Percentiles rank a stretch among this genome's conserved stretches.
Evolutionary conservation across 2,113 vertebrate species (phyloP).

Genomic region (Mormyrus iriodes): DNA sequence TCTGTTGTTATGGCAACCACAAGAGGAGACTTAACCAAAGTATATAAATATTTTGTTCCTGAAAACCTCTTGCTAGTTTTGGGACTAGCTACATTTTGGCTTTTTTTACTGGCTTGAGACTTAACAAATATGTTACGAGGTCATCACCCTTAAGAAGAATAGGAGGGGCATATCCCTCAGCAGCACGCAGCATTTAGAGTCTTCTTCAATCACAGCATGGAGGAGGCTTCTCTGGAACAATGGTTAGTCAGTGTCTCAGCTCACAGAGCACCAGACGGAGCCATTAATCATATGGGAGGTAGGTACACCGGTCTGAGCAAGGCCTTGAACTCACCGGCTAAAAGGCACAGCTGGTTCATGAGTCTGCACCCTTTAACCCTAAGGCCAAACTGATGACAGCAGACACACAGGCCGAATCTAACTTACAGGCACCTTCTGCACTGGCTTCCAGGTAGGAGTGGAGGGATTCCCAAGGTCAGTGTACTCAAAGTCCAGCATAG

Average conservation of each 20-base stretch:
- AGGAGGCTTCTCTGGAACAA: background rate
- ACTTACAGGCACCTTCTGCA: constrained; percentile 76
- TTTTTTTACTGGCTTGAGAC: background rate
- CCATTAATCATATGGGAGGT: background rate
- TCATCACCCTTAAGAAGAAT: background rate
- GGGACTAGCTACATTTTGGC: background rate
- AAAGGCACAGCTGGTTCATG: background rate
- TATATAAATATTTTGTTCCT: background rate
- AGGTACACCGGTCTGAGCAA: background rate
- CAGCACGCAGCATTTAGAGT: background rate
- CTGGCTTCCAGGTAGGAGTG: too few relatives aligned
- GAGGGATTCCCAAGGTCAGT: too few relatives aligned
- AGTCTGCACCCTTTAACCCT: background rate
- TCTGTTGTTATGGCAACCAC: constrained; percentile 1
- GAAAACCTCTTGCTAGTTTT: background rate
- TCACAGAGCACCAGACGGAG: background rate
- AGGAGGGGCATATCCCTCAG: background rate
- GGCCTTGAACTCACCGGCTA: background rate
- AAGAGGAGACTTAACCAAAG: background rate
- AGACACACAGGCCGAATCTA: background rate
- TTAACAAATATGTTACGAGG: background rate
- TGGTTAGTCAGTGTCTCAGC: background rate
- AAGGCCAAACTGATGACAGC: background rate
- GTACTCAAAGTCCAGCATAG: constrained; percentile 88
- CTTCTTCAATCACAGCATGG: background rate